These are phyloP conservation scores for Phaedon cochleariae DNA, from an alignment of 2,888 invertebrate species.

Conservation along the genomic window DNA sequence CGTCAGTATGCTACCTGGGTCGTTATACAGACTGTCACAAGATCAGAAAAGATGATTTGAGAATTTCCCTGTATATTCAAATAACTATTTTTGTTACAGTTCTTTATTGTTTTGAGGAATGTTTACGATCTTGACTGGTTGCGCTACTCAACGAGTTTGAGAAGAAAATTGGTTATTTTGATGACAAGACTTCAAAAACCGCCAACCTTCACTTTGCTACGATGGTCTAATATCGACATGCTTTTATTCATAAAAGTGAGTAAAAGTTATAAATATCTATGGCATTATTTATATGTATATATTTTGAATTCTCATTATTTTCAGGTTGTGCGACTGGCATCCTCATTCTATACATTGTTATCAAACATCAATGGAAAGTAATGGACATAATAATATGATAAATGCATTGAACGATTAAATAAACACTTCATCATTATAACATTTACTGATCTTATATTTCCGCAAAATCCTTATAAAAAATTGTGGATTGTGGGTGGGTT, in stretches of 20 bases:
- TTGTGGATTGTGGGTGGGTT: too few species aligned
- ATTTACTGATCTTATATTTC: too few species aligned
- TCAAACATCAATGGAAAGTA: constrained; percentile 2
- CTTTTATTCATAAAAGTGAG: constrained; percentile 17
- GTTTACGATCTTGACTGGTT: constrained; percentile 24
- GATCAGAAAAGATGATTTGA: background rate
- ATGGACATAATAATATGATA: background rate
- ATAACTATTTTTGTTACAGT: background rate
- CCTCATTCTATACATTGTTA: constrained; percentile 26
- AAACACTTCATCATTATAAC: too few species aligned
- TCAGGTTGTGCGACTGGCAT: constrained; percentile 22
- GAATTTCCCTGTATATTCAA: background rate
- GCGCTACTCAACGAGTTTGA: constrained; percentile 15
- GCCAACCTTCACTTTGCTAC: constrained; percentile 14
- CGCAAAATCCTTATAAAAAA: too few species aligned
- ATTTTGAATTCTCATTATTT: background rate
- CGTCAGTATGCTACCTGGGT: too few species aligned
- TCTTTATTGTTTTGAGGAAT: constrained; percentile 7
- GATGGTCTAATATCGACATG: constrained; percentile 13
- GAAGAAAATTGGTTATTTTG: constrained; percentile 10
- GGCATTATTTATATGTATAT: background rate
- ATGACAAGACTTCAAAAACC: constrained; percentile 23
- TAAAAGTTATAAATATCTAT: background rate
- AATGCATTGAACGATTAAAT: too few species aligned
- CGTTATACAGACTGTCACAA: too few species aligned